A percentile compares a stretch with the other conserved stretches of the same genome.
These are phyloP conservation scores for Drosophila mauritiana DNA, from an alignment of 1,140 invertebrate species.

Conservation along the genomic window DNA sequence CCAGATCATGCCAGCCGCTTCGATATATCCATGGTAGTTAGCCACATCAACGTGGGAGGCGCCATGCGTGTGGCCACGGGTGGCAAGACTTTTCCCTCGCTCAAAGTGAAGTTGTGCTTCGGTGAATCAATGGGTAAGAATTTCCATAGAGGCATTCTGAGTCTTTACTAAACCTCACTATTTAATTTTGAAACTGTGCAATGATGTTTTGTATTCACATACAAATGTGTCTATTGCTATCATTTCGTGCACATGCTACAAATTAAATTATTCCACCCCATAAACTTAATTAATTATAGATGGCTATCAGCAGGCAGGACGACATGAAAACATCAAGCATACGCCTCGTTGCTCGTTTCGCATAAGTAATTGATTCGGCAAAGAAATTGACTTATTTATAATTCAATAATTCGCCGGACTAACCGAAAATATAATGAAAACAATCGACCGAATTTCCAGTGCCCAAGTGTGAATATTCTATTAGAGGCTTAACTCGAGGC, in stretches of 20 bases:
- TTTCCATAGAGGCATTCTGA: not conserved
- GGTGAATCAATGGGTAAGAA: constrained; percentile 40
- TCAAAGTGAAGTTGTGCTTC: constrained; percentile 41
- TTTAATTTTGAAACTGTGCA: not conserved
- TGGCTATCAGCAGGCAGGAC: constrained; percentile 13
- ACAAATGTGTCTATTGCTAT: not conserved
- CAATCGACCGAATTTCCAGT: not conserved
- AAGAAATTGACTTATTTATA: constrained; percentile 2
- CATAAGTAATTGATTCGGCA: constrained; percentile 10
- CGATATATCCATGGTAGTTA: constrained; percentile 33
- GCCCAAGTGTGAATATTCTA: constrained; percentile 1
- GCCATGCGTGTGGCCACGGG: not conserved
- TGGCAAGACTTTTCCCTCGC: constrained; percentile 27
- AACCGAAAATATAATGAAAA: not conserved
- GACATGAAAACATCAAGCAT: constrained; percentile 24
- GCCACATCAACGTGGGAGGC: constrained; percentile 48
- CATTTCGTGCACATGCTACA: constrained; percentile 3
- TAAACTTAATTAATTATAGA: constrained; percentile 18
- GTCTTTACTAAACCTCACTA: not conserved
- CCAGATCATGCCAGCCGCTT: not conserved
- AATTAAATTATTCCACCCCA: constrained; percentile 11
- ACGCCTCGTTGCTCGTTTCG: constrained; percentile 9
- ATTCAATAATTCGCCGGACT: constrained; percentile 2
- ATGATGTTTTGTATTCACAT: not conserved
- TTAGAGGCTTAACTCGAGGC: not conserved